Evolutionary conservation across 2,113 vertebrate genomes (phyloP), one percentile per base, ranked within the genome.

Genomic region (Seriola dumerili): DNA sequence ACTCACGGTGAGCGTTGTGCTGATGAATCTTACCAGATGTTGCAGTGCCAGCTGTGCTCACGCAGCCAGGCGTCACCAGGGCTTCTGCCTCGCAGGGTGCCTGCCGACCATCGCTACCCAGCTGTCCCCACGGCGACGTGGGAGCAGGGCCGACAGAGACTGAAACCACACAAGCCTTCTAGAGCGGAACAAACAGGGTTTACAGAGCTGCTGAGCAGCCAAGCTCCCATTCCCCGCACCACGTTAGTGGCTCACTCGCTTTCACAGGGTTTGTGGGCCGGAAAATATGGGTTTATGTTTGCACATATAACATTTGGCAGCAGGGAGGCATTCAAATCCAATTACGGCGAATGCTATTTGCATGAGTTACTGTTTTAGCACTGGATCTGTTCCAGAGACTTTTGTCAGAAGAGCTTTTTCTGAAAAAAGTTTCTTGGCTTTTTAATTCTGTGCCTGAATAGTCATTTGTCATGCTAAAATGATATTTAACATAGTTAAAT

Each of bases 251-350:
- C 91, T 91, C 90, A 83, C 84, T 88, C 65, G 82, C 91, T 92
- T 92, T 89, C 90, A 76, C 84, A 62, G 83, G 91, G 91, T 93
- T 94, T 92, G 90, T 93, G 91, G 91, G 91, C 92, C 72, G 90
- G 92, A 93, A 94, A 94, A 94, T 92, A 90, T 88, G 89, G 89
- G 89, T 93, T 95, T 94, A 92, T 92, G 85, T 93, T 88, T 87
- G 91, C 92, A 91, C 90, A 90, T 89, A 92, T 90, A 93, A 90
- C 92, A 93, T 94, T 94, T 93, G 94, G 89, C 93, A 94, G 89
- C 88, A 80, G 91, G 89, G 92, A 94, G 87, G 85, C 91, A 93
- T 92, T 95, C 92, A 94, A 93, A 95, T 94, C 93, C 91, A 94
- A 94, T 95, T 93, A 94, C 72, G 46, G 80, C 44, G 44, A 90